Evolutionary conservation across 53 echinoderm and acorn worm species (phyloP).

Genomic region (Holothuria leucospilota): DNA sequence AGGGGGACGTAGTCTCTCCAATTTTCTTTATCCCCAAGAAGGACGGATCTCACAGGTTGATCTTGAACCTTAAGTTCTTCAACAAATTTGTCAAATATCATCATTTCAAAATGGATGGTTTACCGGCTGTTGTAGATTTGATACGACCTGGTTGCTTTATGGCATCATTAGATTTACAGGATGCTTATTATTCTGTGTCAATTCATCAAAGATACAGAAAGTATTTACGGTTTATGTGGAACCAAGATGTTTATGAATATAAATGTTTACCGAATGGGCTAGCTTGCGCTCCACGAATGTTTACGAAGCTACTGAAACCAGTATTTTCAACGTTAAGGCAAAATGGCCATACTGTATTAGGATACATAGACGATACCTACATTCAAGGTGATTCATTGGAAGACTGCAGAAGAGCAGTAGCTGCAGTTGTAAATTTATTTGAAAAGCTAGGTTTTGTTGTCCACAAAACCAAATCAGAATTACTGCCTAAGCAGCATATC

Average conservation of each 20-base stretch:
- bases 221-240: no score
- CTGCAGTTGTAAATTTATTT: slow-evolving; percentile 8
- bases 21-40: slow-evolving; percentile 71
- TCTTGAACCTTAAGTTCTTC: slow-evolving; percentile 49
- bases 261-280: slow-evolving; percentile 62
- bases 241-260: slow-evolving; percentile 49
- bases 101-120: no score
- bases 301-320: no score
- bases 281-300: slow-evolving; percentile 56
- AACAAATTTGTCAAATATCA: no score
- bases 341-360: no score
- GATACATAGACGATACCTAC: slow-evolving; percentile 53
- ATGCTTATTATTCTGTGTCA: no score
- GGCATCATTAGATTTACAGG: slow-evolving; percentile 67
- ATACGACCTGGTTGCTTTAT: no score
- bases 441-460: slow-evolving; percentile 43
- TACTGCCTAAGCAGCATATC: slow-evolving; percentile 8
- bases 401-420: neutral
- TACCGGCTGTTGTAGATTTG: no score
- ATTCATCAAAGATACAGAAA: slow-evolving; percentile 24
- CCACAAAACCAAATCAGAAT: slow-evolving; percentile 42
- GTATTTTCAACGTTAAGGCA: slow-evolving; percentile 20
- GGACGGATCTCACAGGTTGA: slow-evolving; percentile 50
- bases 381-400: slow-evolving; percentile 25
- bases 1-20: slow-evolving; percentile 52